Evolutionary conservation across 2,797 vertebrate species (phyloP), one percentile per base, ranked within the genome.

Genomic region (Acridotheres tristis): DNA sequence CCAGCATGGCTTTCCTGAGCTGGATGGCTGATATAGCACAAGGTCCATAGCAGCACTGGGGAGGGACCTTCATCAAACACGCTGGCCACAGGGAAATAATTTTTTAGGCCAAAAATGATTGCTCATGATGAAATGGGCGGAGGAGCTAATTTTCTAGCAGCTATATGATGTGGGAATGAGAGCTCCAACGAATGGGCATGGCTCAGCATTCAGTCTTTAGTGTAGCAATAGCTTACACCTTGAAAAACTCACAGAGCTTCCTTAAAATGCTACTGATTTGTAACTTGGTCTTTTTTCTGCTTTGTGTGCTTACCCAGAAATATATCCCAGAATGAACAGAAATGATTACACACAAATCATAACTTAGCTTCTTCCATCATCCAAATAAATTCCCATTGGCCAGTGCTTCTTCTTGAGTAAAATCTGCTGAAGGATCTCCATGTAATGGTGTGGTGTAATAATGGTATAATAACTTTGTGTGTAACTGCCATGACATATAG

Each of bases 1-100:
- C 5, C 12, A 7, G 59, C 18, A 1, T 3, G 9, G n/a, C 16
- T 54, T 7, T 27, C 17, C 43, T 3, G 1, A 43, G 22, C 23
- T 11, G 29, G 17, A 21, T 1, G 15, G 11, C 36, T 78, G 66
- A 3, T 36, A 3, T 0, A 21, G n/a, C 9, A 7, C 6, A 11
- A 30, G 27, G 3, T 61, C 26, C 27, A 1, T 1, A 17, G 21
- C 16, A 42, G 25, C 22, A 1, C 30, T 11, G 25, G 21, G 36
- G 27, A 63, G 25, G 5, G 20, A 38, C 5, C 12, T 19, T 38
- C 21, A 21, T 7, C 13, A 45, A 66, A 26, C 5, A 8, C 0
- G 0, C 6, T 20, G 58, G 51, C 19, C 72, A 72, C 1, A 43
- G 32, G 16, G 32, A 82, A 85, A 76, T 27, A 26, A 21, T 10